Evolutionary conservation across 2,113 vertebrate species (phyloP), one percentile per base, ranked within the genome.

Genomic region (Varanus komodoensis): DNA sequence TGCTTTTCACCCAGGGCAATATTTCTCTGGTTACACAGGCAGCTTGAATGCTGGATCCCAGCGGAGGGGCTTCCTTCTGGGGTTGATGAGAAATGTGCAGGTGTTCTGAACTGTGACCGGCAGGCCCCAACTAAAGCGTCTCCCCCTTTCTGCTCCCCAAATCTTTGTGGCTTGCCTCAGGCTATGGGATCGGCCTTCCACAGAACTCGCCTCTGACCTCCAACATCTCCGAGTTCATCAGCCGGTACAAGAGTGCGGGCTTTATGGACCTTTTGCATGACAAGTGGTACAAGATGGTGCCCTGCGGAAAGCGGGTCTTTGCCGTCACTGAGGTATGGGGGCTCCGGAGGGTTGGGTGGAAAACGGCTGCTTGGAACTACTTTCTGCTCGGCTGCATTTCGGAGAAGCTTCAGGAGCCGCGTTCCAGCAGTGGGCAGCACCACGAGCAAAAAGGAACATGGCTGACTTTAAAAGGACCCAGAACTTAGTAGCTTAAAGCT

Each of bases 261-360:
- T 98, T 98, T 97, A 99, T 99, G 75, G 98, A 99, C 94, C 96
- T 99, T 90, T 96, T 99, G 81, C 99, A 99, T 0, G 98, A 99
- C 97, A 99, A 98, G 95, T 99, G 99, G 99, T 99, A 99, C 97
- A 98, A 98, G 96, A 98, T 98, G 97, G 98, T 99, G 86, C 99
- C 99, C 5, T 99, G 98, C 29, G 98, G 98, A 64, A 99, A 99
- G 94, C 96, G 98, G 14, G 98, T 98, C 85, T 98, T 99, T 3
- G 98, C 98, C 0, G 98, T 99, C 88, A 98, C 98, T 0, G 98
- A 99, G 98, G 98, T 99, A 93, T 80, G 96, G 90, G 69, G 44
- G 8, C 64, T 52, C 32, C 52, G 2, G 1, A 29, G 50, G 38
- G 8, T 29, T 73, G 83, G 57, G 17, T 61, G 14, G 17, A 61